Conservation (phyloP, 2,888 invertebrate species). For the Linyphia triangularis region DNA sequence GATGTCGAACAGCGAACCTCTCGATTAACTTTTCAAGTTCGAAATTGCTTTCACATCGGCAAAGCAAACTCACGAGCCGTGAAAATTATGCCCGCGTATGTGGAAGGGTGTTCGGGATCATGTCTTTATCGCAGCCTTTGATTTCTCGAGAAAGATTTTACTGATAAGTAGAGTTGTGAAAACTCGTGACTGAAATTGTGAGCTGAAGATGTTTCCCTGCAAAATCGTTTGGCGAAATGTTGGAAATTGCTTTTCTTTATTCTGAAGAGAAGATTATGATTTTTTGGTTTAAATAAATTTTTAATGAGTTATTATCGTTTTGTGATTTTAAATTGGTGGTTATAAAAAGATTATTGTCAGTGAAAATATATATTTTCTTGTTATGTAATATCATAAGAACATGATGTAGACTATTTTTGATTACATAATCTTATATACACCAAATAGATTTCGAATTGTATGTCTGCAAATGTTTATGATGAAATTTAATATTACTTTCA, state of each 20-base stretch:
- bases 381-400: too few relatives aligned
- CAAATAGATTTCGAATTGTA: too few relatives aligned
- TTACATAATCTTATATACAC: too few relatives aligned
- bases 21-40: conserved; percentile 30
- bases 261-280: not conserved
- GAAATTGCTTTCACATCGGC: conserved; percentile 21
- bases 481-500: too few relatives aligned
- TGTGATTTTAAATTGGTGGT: too few relatives aligned
- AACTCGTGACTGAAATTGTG: conserved; percentile 41
- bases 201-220: not conserved
- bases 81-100: conserved; percentile 39
- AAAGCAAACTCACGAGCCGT: conserved; percentile 17
- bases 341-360: too few relatives aligned
- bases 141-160: not conserved
- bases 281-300: too few relatives aligned
- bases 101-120: conserved; percentile 1
- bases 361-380: too few relatives aligned
- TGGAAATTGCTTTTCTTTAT: not conserved
- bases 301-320: too few relatives aligned
- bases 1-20: not conserved
- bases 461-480: too few relatives aligned
- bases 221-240: not conserved
- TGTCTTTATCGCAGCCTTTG: conserved; percentile 6
- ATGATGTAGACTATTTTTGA: too few relatives aligned
- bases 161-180: not conserved